Base-by-base conservation (phyloP, 1,140 invertebrate genomes). In the Bicyclus anynana region DNA sequence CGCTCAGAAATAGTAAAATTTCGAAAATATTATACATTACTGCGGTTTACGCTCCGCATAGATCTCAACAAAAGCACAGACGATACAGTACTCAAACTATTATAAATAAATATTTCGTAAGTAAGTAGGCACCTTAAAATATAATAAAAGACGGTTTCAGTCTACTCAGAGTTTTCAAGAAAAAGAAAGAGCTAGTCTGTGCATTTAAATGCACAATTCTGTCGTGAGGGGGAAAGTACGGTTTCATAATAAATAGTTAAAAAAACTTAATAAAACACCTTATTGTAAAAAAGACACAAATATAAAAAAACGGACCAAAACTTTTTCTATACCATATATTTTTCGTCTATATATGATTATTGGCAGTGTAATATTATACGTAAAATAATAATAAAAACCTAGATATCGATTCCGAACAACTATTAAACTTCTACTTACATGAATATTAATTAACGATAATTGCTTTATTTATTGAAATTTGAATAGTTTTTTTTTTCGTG, bases 381-480 rank as follows among this genome's bases (percentile, higher is more conserved):
- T 51, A 70, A 72, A 75, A 71, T 62, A 76, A 74, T 61, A 75
- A 69, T 68, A 69, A 76, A 40, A 74, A 70, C 59, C 59, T 70
- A 68, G 64, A 72, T 53, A 56, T 72, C 49, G 54, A 68, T 67
- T 64, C 71, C 63, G 65, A 72, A 65, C 70, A 76, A 72, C 69
- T 77, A 79, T 78, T 72, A 79, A 71, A 74, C 68, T 53, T 69
- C 78, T 84, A 84, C 83, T 87, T 86, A 87, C 57, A 83, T 65
- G 72, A 79, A 78, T 84, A 86, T 66, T 87, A 83, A 85, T 85
- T 85, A 85, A 87, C 78, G 72, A 83, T 77, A 80, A 84, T 86
- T 86, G 83, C 78, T 87, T 84, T 77, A 84, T 70, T n/a, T 81
- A 83, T 81, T 74, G 72, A 78, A 67, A 80, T 52, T 73, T 75